These are phyloP conservation scores for Morphnarchus princeps DNA, from an alignment of 2,113 vertebrate genomes.

Conservation along the genomic window DNA sequence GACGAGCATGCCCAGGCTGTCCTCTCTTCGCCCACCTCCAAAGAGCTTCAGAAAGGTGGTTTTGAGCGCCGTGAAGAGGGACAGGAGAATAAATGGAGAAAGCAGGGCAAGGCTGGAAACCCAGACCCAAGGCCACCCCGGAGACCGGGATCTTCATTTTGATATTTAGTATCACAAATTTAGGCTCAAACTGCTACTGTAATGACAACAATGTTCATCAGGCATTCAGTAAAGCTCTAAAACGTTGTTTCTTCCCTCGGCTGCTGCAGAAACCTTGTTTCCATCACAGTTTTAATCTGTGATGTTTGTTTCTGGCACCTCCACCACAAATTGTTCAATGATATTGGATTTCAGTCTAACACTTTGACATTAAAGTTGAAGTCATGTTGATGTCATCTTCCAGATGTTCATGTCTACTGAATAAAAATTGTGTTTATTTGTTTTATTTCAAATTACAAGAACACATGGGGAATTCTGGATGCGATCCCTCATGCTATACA, in stretches of 20 bases:
- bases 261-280: background rate
- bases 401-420: conserved; percentile 51
- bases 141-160: background rate
- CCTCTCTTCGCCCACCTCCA: background rate
- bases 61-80: background rate
- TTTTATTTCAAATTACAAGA: conserved; percentile 35
- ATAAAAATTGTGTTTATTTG: conserved; percentile 50
- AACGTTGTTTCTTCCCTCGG: background rate
- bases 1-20: fast-evolving
- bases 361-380: conserved; percentile 46
- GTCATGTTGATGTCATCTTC: conserved; percentile 60
- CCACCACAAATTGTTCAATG: background rate
- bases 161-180: background rate
- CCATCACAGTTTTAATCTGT: background rate
- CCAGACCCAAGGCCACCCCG: background rate
- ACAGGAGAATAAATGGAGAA: background rate
- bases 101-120: background rate
- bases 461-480: conserved; percentile 35
- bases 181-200: background rate
- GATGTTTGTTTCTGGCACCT: conserved; percentile 4
- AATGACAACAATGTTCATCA: background rate
- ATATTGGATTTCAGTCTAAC: conserved; percentile 13
- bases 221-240: background rate
- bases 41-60: background rate
- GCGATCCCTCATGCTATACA: background rate